These are phyloP conservation scores for Meloidogyne exigua DNA, from an alignment of 1,140 invertebrate species.

Conservation along the genomic window DNA sequence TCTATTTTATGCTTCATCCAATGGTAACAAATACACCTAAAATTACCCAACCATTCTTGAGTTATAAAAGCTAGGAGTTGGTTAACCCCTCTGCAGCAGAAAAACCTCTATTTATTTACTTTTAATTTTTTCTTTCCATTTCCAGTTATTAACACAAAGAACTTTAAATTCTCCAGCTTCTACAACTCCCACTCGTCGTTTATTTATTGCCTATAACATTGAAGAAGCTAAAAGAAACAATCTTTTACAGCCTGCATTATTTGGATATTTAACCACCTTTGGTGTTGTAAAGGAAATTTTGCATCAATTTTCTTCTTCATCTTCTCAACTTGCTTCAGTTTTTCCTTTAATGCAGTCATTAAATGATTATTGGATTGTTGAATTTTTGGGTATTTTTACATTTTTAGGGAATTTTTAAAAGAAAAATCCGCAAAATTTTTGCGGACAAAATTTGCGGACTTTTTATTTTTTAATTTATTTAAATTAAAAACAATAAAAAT, in stretches of 20 bases:
- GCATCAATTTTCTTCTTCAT: constrained; percentile 18
- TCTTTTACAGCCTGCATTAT: constrained; percentile 18
- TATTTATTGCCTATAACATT: constrained; percentile 20
- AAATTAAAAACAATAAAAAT: not conserved
- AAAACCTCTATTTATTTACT: too few species aligned
- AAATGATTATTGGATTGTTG: constrained; percentile 31
- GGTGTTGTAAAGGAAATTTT: constrained; percentile 27
- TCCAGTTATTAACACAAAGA: not conserved
- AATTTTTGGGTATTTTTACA: constrained; percentile 8
- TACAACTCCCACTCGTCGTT: not conserved
- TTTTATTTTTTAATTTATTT: too few species aligned
- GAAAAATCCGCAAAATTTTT: too few species aligned
- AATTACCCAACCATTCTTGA: too few species aligned
- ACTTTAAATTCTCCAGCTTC: not conserved
- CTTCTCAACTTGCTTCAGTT: constrained; percentile 8
- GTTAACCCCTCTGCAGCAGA: too few species aligned
- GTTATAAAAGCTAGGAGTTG: too few species aligned
- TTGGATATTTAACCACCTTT: constrained; percentile 26
- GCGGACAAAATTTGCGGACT: too few species aligned
- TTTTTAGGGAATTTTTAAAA: not conserved
- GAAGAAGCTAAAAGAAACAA: constrained; percentile 13
- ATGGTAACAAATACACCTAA: too few species aligned
- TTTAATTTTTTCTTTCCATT: not conserved
- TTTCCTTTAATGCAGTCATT: not conserved
- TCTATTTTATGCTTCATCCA: too few species aligned